These are phyloP conservation scores for Prinia subflava DNA, from an alignment of 2,113 vertebrate genomes.

Conservation along the genomic window DNA sequence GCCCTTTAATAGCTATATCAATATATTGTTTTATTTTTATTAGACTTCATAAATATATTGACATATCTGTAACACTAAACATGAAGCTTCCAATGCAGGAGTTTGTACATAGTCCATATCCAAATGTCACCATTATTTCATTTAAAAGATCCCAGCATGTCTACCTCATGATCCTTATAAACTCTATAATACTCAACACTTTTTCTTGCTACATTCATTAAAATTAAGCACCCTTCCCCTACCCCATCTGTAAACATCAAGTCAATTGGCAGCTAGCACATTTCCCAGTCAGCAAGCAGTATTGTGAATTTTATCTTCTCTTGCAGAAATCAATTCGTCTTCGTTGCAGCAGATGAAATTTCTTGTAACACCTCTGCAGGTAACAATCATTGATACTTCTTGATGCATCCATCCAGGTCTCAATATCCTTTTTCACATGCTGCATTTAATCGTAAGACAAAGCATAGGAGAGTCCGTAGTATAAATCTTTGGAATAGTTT, in stretches of 20 bases:
- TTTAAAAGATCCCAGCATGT: constrained; percentile 76
- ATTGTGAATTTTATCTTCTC: constrained; percentile 98
- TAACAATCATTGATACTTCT: constrained; percentile 93
- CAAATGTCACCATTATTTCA: constrained; percentile 68
- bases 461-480: constrained; percentile 50
- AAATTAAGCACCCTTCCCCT: constrained; percentile 71
- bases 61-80: constrained; percentile 60
- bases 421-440: constrained; percentile 83
- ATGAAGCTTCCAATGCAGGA: constrained; percentile 61
- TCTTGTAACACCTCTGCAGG: constrained; percentile 97
- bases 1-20: constrained; percentile 15
- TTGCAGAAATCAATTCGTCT: constrained; percentile 97
- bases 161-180: constrained; percentile 72
- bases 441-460: constrained; percentile 75
- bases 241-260: constrained; percentile 78
- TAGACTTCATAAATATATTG: constrained; percentile 41
- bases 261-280: constrained; percentile 82
- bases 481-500: constrained; percentile 53
- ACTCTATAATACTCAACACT: constrained; percentile 61
- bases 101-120: constrained; percentile 68
- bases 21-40: constrained; percentile 38
- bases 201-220: constrained; percentile 78
- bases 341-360: constrained; percentile 98
- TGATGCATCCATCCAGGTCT: constrained; percentile 85
- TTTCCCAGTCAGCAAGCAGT: constrained; percentile 88